Conservation (phyloP, 2,113 vertebrate species). For the Oxyura jamaicensis region DNA sequence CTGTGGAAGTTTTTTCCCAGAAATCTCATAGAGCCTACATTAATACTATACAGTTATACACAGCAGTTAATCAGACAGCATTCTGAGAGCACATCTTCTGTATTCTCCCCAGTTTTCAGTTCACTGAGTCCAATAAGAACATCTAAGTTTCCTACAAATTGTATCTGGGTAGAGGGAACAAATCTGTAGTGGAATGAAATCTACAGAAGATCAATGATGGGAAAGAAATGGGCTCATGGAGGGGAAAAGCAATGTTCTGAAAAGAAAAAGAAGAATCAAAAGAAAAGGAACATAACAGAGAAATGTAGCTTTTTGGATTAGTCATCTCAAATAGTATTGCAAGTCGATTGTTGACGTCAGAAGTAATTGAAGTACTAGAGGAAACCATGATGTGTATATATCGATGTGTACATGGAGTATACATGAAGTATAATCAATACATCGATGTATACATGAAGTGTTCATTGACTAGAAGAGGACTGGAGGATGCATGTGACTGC, state of each 20-base stretch:
- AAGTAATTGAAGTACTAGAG: not conserved
- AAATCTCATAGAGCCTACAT: not conserved
- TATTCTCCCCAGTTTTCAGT: not conserved
- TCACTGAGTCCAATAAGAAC: not conserved
- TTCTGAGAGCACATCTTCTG: not conserved
- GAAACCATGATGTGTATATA: not conserved
- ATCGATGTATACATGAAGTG: not conserved
- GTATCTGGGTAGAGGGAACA: not conserved
- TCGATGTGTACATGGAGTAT: not conserved
- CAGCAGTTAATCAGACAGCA: not conserved
- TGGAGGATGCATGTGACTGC: not conserved
- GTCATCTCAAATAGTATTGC: not conserved
- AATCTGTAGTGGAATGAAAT: not conserved
- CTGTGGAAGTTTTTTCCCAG: not conserved
- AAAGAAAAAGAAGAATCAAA: not conserved
- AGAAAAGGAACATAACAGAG: not conserved
- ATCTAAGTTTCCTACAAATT: not conserved
- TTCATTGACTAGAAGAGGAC: not conserved
- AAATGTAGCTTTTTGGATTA: not conserved
- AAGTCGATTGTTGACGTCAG: not conserved
- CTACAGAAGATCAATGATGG: not conserved
- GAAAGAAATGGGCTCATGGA: not conserved
- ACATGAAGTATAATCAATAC: not conserved
- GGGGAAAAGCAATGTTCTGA: not conserved
- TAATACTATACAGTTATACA: not conserved